Conservation (phyloP, 2,888 invertebrate species). For the Lordiphosa fenestrarum region DNA sequence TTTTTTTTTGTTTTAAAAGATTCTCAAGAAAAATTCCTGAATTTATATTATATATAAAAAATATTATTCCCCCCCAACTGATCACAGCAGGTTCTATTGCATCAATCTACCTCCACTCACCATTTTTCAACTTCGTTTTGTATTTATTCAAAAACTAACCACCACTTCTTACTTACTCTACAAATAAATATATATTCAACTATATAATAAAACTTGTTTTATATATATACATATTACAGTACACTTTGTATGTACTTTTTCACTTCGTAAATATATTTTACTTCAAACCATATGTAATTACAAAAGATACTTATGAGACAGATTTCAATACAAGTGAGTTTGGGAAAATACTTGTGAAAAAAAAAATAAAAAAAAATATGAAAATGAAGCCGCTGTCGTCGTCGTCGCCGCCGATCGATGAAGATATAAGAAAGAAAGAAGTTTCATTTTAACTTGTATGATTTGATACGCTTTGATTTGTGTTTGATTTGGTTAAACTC, state of each 20-base stretch:
- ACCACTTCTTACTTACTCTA: slow-evolving; percentile 10
- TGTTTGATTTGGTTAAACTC: slow-evolving; percentile 46
- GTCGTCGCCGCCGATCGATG: slow-evolving; percentile 29
- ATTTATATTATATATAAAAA: too few species aligned
- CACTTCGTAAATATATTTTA: slow-evolving; percentile 43
- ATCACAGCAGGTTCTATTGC: slow-evolving; percentile 11
- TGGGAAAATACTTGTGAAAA: slow-evolving; percentile 78
- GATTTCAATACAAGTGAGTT: slow-evolving; percentile 79
- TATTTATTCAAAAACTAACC: slow-evolving; percentile 22
- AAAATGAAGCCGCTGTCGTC: slow-evolving; percentile 40
- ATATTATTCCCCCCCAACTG: too few species aligned
- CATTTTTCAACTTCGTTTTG: slow-evolving; percentile 23
- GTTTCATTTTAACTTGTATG: slow-evolving; percentile 50
- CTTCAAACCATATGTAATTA: slow-evolving; percentile 60
- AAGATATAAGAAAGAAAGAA: slow-evolving; percentile 54
- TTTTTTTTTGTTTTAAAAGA: too few species aligned
- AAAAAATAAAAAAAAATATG: slow-evolving; percentile 12
- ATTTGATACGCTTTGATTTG: slow-evolving; percentile 58
- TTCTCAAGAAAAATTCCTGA: too few species aligned
- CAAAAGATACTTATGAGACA: slow-evolving; percentile 80
- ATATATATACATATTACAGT: slow-evolving; percentile 27
- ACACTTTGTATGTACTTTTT: slow-evolving; percentile 54
- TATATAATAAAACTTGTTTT: slow-evolving; percentile 15
- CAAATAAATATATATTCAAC: slow-evolving; percentile 27
- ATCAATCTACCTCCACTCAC: slow-evolving; percentile 1